Evolutionary conservation across 2,113 vertebrate species (phyloP).

Genomic region (Hippolais icterina): DNA sequence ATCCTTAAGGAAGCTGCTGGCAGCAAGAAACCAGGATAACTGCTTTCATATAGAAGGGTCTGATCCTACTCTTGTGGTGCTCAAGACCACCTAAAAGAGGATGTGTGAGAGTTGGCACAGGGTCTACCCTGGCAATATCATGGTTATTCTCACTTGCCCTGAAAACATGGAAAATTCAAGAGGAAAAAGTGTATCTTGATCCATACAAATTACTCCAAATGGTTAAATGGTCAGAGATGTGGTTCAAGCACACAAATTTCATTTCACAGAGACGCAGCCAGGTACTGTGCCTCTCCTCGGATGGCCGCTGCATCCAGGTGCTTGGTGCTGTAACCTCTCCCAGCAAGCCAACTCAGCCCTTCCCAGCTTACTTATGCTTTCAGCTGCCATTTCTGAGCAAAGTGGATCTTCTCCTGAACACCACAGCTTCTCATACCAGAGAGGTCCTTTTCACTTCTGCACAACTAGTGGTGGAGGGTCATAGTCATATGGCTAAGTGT

Average conservation of each 20-base stretch:
- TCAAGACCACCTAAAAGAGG: neutral
- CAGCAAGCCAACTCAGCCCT: neutral
- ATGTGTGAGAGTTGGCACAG: fast-evolving
- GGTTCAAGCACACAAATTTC: neutral
- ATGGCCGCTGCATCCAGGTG: fast-evolving
- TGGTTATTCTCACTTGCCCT: neutral
- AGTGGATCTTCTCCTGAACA: neutral
- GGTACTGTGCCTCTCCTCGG: neutral
- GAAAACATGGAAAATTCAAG: neutral
- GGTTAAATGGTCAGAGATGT: neutral
- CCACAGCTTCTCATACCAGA: neutral
- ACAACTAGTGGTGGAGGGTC: neutral
- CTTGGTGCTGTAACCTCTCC: neutral
- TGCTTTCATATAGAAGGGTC: neutral
- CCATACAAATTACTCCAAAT: neutral
- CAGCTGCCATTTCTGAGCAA: neutral
- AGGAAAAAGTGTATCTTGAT: neutral
- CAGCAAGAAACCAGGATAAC: neutral
- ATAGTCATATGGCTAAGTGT: neutral
- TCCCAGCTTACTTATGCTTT: neutral
- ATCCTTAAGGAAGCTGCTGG: neutral
- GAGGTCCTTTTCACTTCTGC: neutral
- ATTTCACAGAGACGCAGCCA: fast-evolving
- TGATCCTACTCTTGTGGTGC: neutral
- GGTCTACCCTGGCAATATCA: neutral